A percentile compares a stretch with the other conserved stretches of the same genome.
These are phyloP conservation scores for Suncus etruscus DNA, from an alignment of 2,113 vertebrate genomes.

Conservation along the genomic window DNA sequence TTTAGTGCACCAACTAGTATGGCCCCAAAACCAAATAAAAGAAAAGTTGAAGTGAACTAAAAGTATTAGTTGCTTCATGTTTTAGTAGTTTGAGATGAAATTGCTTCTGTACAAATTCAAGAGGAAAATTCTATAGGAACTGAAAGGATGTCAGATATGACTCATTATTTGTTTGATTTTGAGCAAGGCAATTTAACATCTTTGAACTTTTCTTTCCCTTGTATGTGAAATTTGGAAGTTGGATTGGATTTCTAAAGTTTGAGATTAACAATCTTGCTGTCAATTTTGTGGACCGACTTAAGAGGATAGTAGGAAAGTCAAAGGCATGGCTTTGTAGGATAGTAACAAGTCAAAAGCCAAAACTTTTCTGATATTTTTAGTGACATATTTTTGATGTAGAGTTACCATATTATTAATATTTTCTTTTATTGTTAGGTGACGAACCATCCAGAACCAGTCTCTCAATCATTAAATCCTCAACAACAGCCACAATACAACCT, in stretches of 20 bases:
- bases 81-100: constrained; percentile 46
- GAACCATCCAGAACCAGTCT: constrained; percentile 92
- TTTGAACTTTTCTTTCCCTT: neutral
- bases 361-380: constrained; percentile 42
- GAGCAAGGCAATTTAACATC: constrained; percentile 25
- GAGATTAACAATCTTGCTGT: neutral
- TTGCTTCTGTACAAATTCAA: constrained; percentile 47
- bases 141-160: neutral
- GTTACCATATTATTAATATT: constrained; percentile 60
- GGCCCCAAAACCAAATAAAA: too few relatives aligned
- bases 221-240: constrained; percentile 3
- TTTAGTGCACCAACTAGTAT: too few relatives aligned
- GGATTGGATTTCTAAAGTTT: constrained; percentile 50
- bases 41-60: neutral
- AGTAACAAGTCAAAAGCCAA: neutral
- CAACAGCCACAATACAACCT: constrained; percentile 93
- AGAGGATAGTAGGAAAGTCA: neutral
- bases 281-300: neutral
- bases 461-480: constrained; percentile 91
- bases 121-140: constrained; percentile 3
- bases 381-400: constrained; percentile 40
- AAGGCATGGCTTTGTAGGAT: neutral
- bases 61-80: constrained; percentile 47
- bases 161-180: constrained; percentile 48
- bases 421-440: constrained; percentile 88